phyloP scores from a whole-genome alignment of 1,140 invertebrate genomes.

The Brachionus sp. region DNA sequence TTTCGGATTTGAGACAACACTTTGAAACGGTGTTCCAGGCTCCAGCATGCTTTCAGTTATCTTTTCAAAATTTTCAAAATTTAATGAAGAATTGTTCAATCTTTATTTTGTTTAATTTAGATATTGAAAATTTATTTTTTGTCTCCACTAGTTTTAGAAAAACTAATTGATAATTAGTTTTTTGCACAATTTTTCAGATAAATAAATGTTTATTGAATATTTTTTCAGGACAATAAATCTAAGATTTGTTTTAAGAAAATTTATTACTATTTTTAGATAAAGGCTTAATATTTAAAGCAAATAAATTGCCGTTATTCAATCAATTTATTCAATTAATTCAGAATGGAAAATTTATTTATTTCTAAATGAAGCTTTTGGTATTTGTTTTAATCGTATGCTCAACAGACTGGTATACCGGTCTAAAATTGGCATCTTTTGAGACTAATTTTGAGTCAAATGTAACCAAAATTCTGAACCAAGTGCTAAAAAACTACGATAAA shows the following conservation, averaged over 20 bases:
- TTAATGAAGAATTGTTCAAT: not conserved
- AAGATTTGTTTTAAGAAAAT: not conserved
- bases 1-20: not conserved
- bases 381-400: not conserved
- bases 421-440: not conserved
- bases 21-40: not conserved
- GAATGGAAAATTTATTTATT: not conserved
- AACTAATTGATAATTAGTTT: not conserved
- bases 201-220: not conserved
- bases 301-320: not conserved
- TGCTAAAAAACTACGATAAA: conserved; percentile 63
- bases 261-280: not conserved
- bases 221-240: not conserved
- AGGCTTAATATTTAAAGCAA: too few species aligned
- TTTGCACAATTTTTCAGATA: not conserved
- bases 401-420: not conserved
- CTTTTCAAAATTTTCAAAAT: not conserved
- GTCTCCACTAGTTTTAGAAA: not conserved
- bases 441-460: not conserved
- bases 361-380: not conserved
- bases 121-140: not conserved
- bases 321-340: not conserved
- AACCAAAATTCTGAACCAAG: conserved; percentile 57
- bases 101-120: too few species aligned
- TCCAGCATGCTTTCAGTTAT: not conserved